Base-by-base conservation (phyloP, 2,888 invertebrate genomes). In the Leucophenga montana region DNA sequence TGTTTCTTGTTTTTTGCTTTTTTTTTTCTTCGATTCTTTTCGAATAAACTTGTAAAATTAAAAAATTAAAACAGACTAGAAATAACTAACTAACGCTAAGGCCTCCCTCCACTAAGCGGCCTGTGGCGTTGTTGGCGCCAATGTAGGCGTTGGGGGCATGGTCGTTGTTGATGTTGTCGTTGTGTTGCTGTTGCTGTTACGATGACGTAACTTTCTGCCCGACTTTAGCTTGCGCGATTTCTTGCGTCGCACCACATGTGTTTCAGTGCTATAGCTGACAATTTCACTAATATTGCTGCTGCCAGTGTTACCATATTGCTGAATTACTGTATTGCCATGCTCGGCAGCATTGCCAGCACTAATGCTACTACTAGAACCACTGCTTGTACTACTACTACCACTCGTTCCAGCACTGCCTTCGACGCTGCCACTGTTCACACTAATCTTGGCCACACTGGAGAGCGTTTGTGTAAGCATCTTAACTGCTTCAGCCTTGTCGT, bases 191-290 rank as follows among this genome's bases (percentile, higher is more conserved):
- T 39, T 39, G 39, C 1, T 11, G 39, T 78, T 71, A 27, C 56
- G 73, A 13, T 69, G 50, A 48, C 71, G 71, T 56, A 75, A 67
- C 27, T 77, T 74, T 20, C 75, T 79, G 68, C 76, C 76, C 54
- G 75, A 73, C 66, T 76, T 84, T 66, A 78, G 76, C 48, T 76
- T 79, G n/a, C 83, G 79, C 44, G 79, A 67, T 70, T 83, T 83
- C 73, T 84, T 87, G 66, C 79, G 83, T 39, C 80, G 85, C 70
- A 87, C 85, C 67, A 86, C 85, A 74, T 83, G 84, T 64, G 82
- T 85, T 72, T 88, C 87, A 16, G 84, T 85, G 76, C 88, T 87
- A 74, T 80, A 86, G 75, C 86, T 88, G 67, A 87, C 79, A 50
- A 71, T 62, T 74, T 86, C 84, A 59, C 84, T 87, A 59, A 82